A percentile compares a stretch with the other conserved stretches of the same genome.
These are phyloP conservation scores for Pelobates fuscus DNA, from an alignment of 2,113 vertebrate species.

Conservation along the genomic window DNA sequence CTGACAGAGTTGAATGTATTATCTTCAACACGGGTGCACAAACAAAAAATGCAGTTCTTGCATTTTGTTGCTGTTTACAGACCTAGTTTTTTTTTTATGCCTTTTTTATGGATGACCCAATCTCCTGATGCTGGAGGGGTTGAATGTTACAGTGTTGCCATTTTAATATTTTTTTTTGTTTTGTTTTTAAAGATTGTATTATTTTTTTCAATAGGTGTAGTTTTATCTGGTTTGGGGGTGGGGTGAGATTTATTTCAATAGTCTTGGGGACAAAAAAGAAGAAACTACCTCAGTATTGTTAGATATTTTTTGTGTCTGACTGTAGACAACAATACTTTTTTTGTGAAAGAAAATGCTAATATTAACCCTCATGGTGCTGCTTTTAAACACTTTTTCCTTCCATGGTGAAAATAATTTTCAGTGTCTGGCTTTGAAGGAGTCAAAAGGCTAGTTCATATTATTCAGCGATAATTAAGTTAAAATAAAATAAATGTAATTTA, in stretches of 20 bases:
- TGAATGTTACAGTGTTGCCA: slow-evolving; percentile 42
- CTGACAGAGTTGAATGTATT: slow-evolving; percentile 99
- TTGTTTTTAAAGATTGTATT: no score
- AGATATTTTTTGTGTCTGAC: slow-evolving; percentile 28
- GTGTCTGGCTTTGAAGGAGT: slow-evolving; percentile 25
- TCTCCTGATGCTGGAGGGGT: slow-evolving; percentile 21
- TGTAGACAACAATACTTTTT: slow-evolving; percentile 13
- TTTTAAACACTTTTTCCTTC: neutral
- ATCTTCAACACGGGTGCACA: slow-evolving; percentile 94
- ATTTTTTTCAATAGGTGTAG: slow-evolving; percentile 12
- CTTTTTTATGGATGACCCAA: slow-evolving; percentile 58
- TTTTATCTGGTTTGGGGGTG: slow-evolving; percentile 29
- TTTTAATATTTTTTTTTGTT: slow-evolving; percentile 28
- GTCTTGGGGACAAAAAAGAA: slow-evolving; percentile 16
- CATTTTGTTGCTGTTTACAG: slow-evolving; percentile 45
- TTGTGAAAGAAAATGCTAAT: slow-evolving; percentile 7
- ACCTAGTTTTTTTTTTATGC: slow-evolving; percentile 49
- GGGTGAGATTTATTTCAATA: slow-evolving; percentile 33
- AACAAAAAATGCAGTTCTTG: slow-evolving; percentile 36
- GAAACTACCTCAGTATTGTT: slow-evolving; percentile 43
- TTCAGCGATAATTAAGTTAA: no score
- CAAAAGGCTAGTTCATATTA: neutral
- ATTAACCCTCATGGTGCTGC: neutral
- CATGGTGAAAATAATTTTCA: neutral
- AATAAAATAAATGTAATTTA: no score